Evolutionary conservation across 2,113 vertebrate species (phyloP).

Genomic region (Paramisgurnus dabryanus): DNA sequence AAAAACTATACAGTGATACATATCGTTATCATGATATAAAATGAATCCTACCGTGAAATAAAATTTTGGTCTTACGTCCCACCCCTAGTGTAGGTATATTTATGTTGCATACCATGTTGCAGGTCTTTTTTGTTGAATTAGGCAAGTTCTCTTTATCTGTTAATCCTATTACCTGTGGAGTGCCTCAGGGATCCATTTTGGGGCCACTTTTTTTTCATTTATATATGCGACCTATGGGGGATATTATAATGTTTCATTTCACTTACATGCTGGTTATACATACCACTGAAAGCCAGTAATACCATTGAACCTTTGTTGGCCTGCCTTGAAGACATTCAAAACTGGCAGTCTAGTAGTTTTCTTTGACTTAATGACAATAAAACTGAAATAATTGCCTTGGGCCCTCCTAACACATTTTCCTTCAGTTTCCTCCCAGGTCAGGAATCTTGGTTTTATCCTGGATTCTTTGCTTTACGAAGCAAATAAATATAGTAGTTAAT

Average conservation of each 20-base stretch:
- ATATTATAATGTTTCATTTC: too few relatives aligned
- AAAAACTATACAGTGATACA: too few relatives aligned
- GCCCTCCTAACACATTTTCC: not conserved
- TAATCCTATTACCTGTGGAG: not conserved
- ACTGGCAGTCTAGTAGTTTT: not conserved
- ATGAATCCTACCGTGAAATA: too few relatives aligned
- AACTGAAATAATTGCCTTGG: not conserved
- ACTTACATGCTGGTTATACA: not conserved
- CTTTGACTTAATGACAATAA: not conserved
- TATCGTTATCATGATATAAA: too few relatives aligned
- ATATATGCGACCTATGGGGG: too few relatives aligned
- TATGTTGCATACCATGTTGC: not conserved
- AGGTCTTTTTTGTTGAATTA: conserved; percentile 4
- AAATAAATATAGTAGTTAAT: too few relatives aligned
- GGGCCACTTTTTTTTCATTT: too few relatives aligned
- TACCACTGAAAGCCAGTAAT: not conserved
- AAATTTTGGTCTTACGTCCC: too few relatives aligned
- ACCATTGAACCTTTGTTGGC: not conserved
- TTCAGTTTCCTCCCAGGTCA: not conserved
- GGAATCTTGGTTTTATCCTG: not conserved
- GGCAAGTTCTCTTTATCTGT: not conserved
- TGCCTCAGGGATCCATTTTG: too few relatives aligned
- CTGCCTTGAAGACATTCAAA: not conserved
- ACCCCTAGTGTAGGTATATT: too few relatives aligned
- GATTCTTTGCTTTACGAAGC: not conserved